Evolutionary conservation across 2,888 invertebrate genomes (phyloP).

Genomic region (Lasioglossum zephyrum): DNA sequence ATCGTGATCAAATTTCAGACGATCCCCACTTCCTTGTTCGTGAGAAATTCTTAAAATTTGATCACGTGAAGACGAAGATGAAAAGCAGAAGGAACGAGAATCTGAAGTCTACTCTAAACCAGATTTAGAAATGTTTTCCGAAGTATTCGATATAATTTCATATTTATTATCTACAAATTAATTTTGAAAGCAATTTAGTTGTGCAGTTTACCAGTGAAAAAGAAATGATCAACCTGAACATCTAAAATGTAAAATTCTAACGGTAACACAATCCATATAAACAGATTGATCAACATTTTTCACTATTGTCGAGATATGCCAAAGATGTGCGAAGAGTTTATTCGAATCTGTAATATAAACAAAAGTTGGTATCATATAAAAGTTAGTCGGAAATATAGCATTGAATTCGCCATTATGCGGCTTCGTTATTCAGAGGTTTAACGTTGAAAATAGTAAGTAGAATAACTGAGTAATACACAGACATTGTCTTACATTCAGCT

Average conservation of each 20-base stretch:
- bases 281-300: too few species aligned
- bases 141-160: background rate
- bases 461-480: background rate
- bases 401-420: background rate
- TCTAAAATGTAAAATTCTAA: background rate
- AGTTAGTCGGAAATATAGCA: background rate
- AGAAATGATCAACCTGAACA: background rate
- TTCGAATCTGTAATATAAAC: background rate
- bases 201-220: background rate
- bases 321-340: too few species aligned
- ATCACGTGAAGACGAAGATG: conserved; percentile 7
- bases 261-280: too few species aligned
- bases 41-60: conserved; percentile 19
- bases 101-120: background rate
- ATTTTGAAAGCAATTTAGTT: background rate
- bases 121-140: background rate
- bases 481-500: background rate
- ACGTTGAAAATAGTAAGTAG: background rate
- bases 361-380: background rate
- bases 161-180: background rate
- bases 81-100: background rate
- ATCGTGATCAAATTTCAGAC: conserved; percentile 65
- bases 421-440: too few species aligned
- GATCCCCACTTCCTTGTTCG: conserved; percentile 54
- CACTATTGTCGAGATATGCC: too few species aligned